Conservation (phyloP, 2,888 invertebrate genomes). For the Clunio marinus region DNA sequence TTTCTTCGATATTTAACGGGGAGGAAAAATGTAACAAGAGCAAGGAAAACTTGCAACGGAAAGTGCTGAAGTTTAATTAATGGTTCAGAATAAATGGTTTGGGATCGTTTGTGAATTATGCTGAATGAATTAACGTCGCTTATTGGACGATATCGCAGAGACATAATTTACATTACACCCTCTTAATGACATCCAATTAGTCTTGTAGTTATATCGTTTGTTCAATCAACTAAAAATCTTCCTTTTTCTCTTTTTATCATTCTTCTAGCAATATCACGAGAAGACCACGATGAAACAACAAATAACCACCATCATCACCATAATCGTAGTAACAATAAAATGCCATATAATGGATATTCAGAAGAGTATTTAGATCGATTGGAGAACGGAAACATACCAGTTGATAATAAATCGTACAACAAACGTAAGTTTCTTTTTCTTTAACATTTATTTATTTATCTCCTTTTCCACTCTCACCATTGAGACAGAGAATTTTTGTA, state of each 20-base stretch:
- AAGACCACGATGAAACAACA: conserved; percentile 71
- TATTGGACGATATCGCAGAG: too few relatives aligned
- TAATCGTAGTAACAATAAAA: conserved; percentile 65
- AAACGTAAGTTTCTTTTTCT: conserved; percentile 43
- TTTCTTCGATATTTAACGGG: too few relatives aligned
- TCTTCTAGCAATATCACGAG: conserved; percentile 84
- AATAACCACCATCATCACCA: conserved; percentile 55
- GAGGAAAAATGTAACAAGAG: not conserved
- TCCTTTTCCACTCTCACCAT: too few relatives aligned
- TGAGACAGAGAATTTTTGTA: too few relatives aligned
- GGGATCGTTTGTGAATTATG: too few relatives aligned
- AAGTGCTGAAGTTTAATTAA: too few relatives aligned
- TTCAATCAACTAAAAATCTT: not conserved
- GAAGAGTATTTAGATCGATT: conserved; percentile 90
- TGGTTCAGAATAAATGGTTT: not conserved
- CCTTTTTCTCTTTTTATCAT: conserved; percentile 41
- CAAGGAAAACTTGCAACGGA: too few relatives aligned
- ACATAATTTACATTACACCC: too few relatives aligned
- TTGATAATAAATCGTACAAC: conserved; percentile 71
- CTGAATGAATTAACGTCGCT: too few relatives aligned
- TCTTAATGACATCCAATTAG: too few relatives aligned
- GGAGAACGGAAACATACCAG: conserved; percentile 89
- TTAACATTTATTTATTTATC: conserved; percentile 2
- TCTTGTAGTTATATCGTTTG: not conserved
- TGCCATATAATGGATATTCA: conserved; percentile 88